Evolutionary conservation across 1,140 invertebrate species (phyloP), one percentile per base, ranked within the genome.

Genomic region (Galleria mellonella): DNA sequence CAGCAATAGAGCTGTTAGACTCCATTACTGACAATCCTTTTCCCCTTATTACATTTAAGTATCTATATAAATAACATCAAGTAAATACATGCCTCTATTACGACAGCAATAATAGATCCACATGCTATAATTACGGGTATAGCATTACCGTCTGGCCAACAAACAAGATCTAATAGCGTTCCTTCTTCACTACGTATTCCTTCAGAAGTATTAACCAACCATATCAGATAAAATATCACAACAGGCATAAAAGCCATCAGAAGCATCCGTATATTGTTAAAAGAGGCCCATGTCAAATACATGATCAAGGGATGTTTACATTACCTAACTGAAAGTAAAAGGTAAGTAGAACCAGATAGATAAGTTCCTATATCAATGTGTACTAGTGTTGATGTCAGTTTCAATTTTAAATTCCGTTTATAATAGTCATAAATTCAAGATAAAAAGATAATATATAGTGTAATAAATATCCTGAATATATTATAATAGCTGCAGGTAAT

Each of bases 151-250:
- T 79, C 75, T 9, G 75, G 75, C 75, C 75, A 79, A 33, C 75
- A 79, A 9, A 79, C 61, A 9, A 78, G 57, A 27, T 78, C 75
- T 11, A 84, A 54, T 30, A 84, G 51, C 0, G 75, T 69, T 23
- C 81, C 81, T 50, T 84, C 81, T 45, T 84, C 77, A 42, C 75
- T 81, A 29, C 81, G 58, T 32, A 84, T 81, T 7, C 48, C 61
- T 65, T 84, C 81, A 15, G 81, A 82, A 23, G 81, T 84, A 48
- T 84, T 84, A 2, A 84, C 62, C 32, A 84, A 55, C 81, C 81
- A 84, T 43, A 82, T 75, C 15, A 84, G 49, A 47, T 84, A 82
- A 55, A 84, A 84, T 43, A 84, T 84, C 28, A 82, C 62, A 9
- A 84, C 55, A 5, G 81, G 81, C 72, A 75, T 81, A 23, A 67